Base-by-base conservation (phyloP, 2,888 invertebrate genomes). In the Thyatira batis region DNA sequence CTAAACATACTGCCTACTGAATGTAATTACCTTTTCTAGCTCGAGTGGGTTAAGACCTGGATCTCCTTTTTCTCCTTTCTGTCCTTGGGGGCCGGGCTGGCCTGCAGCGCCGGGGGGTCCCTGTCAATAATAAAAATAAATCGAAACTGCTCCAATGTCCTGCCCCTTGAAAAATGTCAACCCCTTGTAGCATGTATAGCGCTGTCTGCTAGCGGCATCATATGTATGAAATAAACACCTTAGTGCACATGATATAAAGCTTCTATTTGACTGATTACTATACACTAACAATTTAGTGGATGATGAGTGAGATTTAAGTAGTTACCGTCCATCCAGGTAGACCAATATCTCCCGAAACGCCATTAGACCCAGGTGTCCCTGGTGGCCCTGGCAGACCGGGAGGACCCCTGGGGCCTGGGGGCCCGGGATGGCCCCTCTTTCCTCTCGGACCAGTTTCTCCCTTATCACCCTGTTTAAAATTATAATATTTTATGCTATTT, bases 41-140 rank as follows among this genome's bases (percentile, higher is more conserved):
- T 87, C 81, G 58, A 82, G 73, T 54, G 82, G 73, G 61, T 75
- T 76, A 48, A 90, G 67, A 50, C 88, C 89, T 49, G 94, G 82
- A 65, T 96, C 96, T 44, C 96, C 96, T 80, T 95, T 96, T 65
- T 94, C 94, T 61, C 96, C 96, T 84, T 96, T 96, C 48, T 91
- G 81, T 23, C 92, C 92, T 57, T 76, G 85, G 17, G 82, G 83
- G 50, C 97, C 96, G 43, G 94, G 93, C 72, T 93, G 87, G 55
- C 95, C 95, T 17, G 93, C 86, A 46, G 91, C 89, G 49, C 96
- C 96, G 50, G 95, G 95, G 53, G 95, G 94, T 60, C 97, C 97
- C 97, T 91, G 65, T 51, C 27, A 23, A 27, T 46, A 63, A 55
- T 20, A 50, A 28, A 30, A 58, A n/a, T n/a, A n/a, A n/a, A n/a